Evolutionary conservation across 2,888 invertebrate species (phyloP).

Genomic region (Lepidonotus clava): DNA sequence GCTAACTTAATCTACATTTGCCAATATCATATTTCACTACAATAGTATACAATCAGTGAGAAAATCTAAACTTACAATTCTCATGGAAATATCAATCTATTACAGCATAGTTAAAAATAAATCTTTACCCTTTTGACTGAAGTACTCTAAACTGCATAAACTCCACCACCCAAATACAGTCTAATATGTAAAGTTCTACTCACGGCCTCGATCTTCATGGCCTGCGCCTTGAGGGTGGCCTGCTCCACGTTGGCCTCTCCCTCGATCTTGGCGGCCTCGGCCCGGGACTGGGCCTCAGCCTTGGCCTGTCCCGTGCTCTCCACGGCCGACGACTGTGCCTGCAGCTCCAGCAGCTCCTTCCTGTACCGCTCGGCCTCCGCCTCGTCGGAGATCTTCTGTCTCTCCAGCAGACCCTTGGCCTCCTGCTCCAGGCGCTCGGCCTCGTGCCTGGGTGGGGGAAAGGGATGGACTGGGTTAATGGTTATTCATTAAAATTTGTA

Average conservation of each 20-base stretch:
- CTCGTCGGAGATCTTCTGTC: conserved; percentile 82
- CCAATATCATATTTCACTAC: too few relatives aligned
- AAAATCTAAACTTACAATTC: too few relatives aligned
- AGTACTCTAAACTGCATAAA: too few relatives aligned
- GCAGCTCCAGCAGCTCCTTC: conserved; percentile 80
- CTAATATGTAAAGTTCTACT: too few relatives aligned
- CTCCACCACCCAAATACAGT: too few relatives aligned
- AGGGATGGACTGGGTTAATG: background rate
- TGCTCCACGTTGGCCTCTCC: conserved; percentile 82
- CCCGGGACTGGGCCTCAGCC: conserved; percentile 82
- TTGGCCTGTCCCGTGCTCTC: conserved; percentile 82
- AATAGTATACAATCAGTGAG: too few relatives aligned
- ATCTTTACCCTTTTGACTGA: too few relatives aligned
- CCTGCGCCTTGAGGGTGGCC: conserved; percentile 81
- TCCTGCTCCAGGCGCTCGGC: conserved; percentile 82
- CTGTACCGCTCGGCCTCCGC: conserved; percentile 81
- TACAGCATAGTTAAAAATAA: too few relatives aligned
- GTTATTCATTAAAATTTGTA: background rate
- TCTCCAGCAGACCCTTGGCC: conserved; percentile 81
- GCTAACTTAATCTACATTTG: too few relatives aligned
- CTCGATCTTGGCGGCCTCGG: conserved; percentile 81
- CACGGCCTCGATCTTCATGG: conserved; percentile 81
- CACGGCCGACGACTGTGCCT: conserved; percentile 81
- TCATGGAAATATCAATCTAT: too few relatives aligned
- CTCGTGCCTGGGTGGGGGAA: conserved; percentile 78